Evolutionary conservation across 2,888 invertebrate species (phyloP), one percentile per base, ranked within the genome.

Genomic region (Coremacera marginata): DNA sequence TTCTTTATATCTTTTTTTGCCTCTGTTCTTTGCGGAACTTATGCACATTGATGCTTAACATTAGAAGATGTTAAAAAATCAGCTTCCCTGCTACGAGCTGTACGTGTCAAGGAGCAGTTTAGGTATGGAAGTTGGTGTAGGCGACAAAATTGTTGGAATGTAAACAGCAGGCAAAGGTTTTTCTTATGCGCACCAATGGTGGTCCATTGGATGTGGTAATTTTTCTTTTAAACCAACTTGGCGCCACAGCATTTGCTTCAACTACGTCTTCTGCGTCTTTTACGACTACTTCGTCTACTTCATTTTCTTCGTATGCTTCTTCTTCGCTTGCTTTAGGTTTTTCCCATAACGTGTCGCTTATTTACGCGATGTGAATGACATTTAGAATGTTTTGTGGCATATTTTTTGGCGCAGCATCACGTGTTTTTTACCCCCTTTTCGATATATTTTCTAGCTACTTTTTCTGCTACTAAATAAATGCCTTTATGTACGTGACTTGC

Each of bases 301-400:
- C 63, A 7, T 31, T 2, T 31, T 34, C 14, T 5, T 34, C 34
- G 4, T 34, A 34, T 34, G n/a, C 19, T 37, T 37, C 37, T 65
- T 19, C 14, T 37, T 37, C 11, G n/a, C 19, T 34, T 14, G 5
- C 34, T n/a, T 70, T 22, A 11, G 22, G 7, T 14, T 34, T 19
- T 34, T 27, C 19, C 5, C n/a, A 9, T 31, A 49, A 25, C 68
- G 14, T 67, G 9, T 37, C 8, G 19, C 19, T 49, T 25, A 49
- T 49, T 37, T 14, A 49, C 25, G 57, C 27, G 70, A 75, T 62
- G 75, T 75, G 75, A 68, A 75, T 70, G 75, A 75, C 68, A 75
- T 75, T 62, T 74, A 11, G 52, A 74, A 67, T 74, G 52, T 52
- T 67, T 71, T 65, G 44, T 71, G 65, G 71, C 70, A 71, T 65